A percentile compares a stretch with the other conserved stretches of the same genome.
These are phyloP conservation scores for Eucera pruinosa DNA, from an alignment of 2,888 invertebrate genomes.

Conservation along the genomic window DNA sequence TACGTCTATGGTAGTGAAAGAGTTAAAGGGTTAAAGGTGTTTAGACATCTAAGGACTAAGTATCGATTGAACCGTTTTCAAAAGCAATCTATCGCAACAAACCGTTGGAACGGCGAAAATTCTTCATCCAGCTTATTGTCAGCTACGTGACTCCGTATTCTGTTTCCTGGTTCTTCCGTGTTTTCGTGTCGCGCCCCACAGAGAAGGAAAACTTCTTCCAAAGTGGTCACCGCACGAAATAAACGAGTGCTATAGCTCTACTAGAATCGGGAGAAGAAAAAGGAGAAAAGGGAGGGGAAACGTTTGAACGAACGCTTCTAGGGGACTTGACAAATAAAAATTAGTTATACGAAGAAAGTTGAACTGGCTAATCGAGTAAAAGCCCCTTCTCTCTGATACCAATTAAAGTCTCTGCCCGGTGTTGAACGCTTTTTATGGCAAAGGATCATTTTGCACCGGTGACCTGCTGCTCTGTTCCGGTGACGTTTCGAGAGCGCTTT, in stretches of 20 bases:
- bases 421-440: constrained; percentile 1
- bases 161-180: constrained; percentile 31
- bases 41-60: no score
- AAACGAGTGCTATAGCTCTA: neutral
- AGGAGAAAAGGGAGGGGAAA: neutral
- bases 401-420: constrained; percentile 24
- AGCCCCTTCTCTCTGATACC: constrained; percentile 19
- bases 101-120: constrained; percentile 15
- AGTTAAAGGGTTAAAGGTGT: no score
- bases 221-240: constrained; percentile 8
- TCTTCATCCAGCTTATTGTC: constrained; percentile 34
- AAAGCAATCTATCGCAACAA: constrained; percentile 23
- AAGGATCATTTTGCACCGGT: neutral
- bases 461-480: neutral
- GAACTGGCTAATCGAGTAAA: constrained; percentile 19
- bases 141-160: constrained; percentile 39
- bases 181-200: constrained; percentile 34
- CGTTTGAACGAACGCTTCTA: neutral
- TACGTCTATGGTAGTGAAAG: constrained; percentile 20
- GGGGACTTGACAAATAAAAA: constrained; percentile 27
- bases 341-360: constrained; percentile 32
- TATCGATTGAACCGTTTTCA: constrained; percentile 21
- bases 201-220: constrained; percentile 20
- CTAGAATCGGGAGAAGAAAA: neutral
- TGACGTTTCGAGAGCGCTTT: neutral